Conservation (phyloP, 2,888 invertebrate genomes). For the Lacanobia oleracea region DNA sequence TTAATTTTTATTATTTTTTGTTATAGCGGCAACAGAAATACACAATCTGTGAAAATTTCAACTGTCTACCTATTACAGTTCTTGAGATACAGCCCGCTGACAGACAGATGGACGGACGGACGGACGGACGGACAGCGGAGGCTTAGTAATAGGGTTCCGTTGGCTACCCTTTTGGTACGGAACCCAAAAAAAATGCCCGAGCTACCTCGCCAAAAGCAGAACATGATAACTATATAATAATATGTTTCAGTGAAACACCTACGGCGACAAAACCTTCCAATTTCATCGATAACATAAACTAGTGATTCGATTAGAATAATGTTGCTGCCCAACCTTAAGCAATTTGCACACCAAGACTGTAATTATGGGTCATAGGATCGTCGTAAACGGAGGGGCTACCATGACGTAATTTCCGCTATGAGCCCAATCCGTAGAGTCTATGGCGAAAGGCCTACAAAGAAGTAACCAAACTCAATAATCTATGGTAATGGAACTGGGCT, state of each 20-base stretch:
- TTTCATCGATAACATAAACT: not conserved
- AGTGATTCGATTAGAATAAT: conserved; percentile 30
- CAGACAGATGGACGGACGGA: too few relatives aligned
- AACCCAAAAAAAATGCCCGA: too few relatives aligned
- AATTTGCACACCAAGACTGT: conserved; percentile 24
- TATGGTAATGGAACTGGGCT: conserved; percentile 14
- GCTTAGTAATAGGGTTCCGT: too few relatives aligned
- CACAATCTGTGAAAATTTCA: too few relatives aligned
- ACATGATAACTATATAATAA: not conserved
- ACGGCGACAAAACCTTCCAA: not conserved
- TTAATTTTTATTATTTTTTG: too few relatives aligned
- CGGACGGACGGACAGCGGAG: too few relatives aligned
- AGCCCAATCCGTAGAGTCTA: conserved; percentile 22
- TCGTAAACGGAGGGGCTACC: conserved; percentile 28
- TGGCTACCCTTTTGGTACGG: too few relatives aligned
- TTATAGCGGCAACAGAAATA: too few relatives aligned
- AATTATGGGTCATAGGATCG: conserved; percentile 38
- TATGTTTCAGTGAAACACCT: not conserved
- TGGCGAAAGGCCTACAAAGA: conserved; percentile 26
- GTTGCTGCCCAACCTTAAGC: not conserved
- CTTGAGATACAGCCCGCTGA: too few relatives aligned
- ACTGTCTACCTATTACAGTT: too few relatives aligned
- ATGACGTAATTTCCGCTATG: conserved; percentile 55
- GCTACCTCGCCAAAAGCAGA: too few relatives aligned
- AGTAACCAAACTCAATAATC: conserved; percentile 44